Evolutionary conservation across 23 tunicate genomes (phyloP).

Genomic region (Clavelina lepadiformis): DNA sequence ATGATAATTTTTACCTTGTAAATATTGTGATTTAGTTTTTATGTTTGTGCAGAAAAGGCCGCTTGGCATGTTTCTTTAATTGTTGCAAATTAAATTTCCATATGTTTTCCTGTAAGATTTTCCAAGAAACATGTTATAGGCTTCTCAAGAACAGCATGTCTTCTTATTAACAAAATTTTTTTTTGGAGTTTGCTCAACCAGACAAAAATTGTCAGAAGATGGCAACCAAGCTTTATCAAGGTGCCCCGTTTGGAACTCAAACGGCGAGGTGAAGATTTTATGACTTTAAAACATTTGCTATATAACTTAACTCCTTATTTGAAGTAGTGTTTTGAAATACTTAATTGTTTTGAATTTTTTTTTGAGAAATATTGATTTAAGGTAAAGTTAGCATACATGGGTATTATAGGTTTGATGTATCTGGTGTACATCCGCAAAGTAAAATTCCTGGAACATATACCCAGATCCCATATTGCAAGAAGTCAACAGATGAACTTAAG

Average conservation of each 20-base stretch:
- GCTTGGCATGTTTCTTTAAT: too few relatives aligned
- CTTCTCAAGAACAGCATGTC: too few relatives aligned
- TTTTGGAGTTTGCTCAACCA: too few relatives aligned
- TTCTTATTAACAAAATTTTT: too few relatives aligned
- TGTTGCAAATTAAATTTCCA: too few relatives aligned
- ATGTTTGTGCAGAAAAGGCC: too few relatives aligned
- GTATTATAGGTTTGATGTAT: slow-evolving; percentile 70
- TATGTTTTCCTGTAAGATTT: too few relatives aligned
- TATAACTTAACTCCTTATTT: neutral
- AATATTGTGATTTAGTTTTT: too few relatives aligned
- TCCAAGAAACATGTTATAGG: too few relatives aligned
- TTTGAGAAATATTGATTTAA: neutral
- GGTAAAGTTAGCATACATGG: neutral
- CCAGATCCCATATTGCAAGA: slow-evolving; percentile 71
- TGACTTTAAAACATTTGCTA: too few relatives aligned
- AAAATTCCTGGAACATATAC: slow-evolving; percentile 89
- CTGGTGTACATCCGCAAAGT: slow-evolving; percentile 90
- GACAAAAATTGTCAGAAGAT: too few relatives aligned
- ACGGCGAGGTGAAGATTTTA: slow-evolving; percentile 50
- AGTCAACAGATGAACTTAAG: slow-evolving; percentile 62
- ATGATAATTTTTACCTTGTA: too few relatives aligned
- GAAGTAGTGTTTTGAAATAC: neutral
- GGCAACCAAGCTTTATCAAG: slow-evolving; percentile 65
- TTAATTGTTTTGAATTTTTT: neutral
- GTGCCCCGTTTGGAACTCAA: slow-evolving; percentile 95